phyloP scores from a whole-genome alignment of 2,113 vertebrate genomes.

The Diphyllodes magnificus region DNA sequence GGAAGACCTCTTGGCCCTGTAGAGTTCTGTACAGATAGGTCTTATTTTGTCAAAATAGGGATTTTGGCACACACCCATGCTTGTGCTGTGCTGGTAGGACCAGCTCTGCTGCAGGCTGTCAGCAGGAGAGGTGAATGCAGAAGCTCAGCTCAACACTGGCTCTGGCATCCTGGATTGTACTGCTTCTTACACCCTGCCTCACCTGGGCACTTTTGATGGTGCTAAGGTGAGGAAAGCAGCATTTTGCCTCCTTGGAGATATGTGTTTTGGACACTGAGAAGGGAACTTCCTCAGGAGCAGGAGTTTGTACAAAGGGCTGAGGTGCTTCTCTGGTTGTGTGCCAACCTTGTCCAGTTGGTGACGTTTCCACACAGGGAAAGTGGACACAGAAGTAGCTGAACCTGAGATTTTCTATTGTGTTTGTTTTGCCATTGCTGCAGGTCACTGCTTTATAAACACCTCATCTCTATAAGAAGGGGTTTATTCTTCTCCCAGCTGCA shows the following conservation, averaged over 20 bases:
- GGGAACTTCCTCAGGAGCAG: background rate
- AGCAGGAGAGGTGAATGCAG: background rate
- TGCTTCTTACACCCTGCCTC: background rate
- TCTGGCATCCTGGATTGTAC: background rate
- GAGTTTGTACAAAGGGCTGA: background rate
- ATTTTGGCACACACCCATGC: background rate
- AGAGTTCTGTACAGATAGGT: background rate
- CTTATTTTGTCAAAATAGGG: background rate
- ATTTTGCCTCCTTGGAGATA: background rate
- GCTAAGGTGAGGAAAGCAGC: background rate
- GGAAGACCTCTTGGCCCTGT: background rate
- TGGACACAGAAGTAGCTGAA: background rate
- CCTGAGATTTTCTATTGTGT: background rate
- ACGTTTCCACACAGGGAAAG: background rate
- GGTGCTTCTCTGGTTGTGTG: background rate
- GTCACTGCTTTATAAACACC: background rate
- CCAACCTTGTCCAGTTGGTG: background rate
- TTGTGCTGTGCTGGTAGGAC: background rate
- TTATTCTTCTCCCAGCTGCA: background rate
- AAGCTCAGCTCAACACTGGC: background rate
- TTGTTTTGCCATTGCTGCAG: background rate
- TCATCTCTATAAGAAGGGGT: background rate
- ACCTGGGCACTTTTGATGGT: background rate
- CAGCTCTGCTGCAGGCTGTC: background rate
- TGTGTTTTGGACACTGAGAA: background rate